These are phyloP conservation scores for Onychostoma macrolepis DNA, from an alignment of 2,113 vertebrate genomes.

Conservation along the genomic window DNA sequence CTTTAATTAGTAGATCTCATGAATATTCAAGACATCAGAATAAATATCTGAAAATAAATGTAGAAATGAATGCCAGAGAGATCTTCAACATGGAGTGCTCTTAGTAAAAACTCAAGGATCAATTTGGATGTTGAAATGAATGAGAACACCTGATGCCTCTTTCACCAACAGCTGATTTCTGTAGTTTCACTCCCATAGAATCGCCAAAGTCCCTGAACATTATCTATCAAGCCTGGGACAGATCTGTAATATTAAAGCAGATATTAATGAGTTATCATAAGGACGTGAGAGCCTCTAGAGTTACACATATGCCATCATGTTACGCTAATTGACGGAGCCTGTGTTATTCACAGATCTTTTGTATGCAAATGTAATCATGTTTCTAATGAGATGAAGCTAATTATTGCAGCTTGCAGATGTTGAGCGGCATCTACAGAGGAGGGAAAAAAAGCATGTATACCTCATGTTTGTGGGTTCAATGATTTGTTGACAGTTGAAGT, in stretches of 20 bases:
- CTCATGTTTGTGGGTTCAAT: neutral
- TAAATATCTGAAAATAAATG: neutral
- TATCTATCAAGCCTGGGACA: neutral
- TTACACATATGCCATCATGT: neutral
- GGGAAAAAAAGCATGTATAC: neutral
- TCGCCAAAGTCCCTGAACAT: neutral
- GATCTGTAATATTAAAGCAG: neutral
- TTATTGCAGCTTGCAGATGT: conserved; percentile 7
- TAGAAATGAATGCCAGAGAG: neutral
- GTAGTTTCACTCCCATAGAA: neutral
- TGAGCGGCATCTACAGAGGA: neutral
- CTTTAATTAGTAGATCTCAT: conserved; percentile 7
- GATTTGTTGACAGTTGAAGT: neutral
- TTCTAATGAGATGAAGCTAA: conserved; percentile 31
- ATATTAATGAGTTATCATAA: neutral
- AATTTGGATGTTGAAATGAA: conserved; percentile 3
- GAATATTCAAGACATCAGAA: conserved; percentile 12
- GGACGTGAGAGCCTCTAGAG: neutral
- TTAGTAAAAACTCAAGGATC: neutral
- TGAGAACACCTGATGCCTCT: conserved; percentile 2
- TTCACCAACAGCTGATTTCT: neutral
- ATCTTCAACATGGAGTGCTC: neutral
- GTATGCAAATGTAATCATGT: conserved; percentile 29
- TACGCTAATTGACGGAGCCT: neutral
- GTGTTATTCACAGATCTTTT: neutral